Evolutionary conservation across 1,140 invertebrate genomes (phyloP).

Genomic region (Harpegnathos saltator): DNA sequence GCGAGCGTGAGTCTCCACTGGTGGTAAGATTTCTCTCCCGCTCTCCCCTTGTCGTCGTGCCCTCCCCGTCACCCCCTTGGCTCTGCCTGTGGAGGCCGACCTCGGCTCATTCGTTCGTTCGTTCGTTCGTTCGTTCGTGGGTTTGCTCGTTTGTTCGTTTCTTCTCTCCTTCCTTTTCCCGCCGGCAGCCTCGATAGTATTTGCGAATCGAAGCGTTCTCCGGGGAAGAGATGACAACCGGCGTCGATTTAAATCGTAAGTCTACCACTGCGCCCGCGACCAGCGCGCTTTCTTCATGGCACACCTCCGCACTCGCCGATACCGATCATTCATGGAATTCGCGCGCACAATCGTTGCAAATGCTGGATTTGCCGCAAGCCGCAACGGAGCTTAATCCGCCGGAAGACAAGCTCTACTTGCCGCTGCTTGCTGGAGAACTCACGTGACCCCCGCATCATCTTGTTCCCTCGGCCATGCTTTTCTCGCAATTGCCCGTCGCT

Average conservation of each 20-base stretch:
- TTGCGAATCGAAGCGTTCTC: slow-evolving; percentile 10
- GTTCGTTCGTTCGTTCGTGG: no score
- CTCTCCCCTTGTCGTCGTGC: background rate
- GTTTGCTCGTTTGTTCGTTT: no score
- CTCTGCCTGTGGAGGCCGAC: background rate
- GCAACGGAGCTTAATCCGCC: slow-evolving; percentile 5
- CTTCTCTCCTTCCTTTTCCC: background rate
- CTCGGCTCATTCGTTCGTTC: background rate
- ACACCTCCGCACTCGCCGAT: background rate
- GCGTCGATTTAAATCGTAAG: slow-evolving; percentile 53
- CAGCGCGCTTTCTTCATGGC: background rate
- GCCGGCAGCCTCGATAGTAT: background rate
- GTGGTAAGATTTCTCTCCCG: background rate
- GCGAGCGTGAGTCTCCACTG: background rate
- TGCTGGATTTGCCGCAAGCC: background rate
- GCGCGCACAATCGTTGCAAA: no score
- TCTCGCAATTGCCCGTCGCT: background rate
- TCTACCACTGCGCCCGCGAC: slow-evolving; percentile 32
- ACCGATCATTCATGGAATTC: slow-evolving; percentile 1
- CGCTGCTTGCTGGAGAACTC: background rate
- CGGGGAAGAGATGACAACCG: slow-evolving; percentile 20
- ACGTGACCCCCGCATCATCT: background rate
- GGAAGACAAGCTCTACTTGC: background rate
- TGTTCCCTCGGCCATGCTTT: no score
- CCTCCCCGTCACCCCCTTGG: background rate